Base-by-base conservation (phyloP, 2,113 vertebrate genomes). In the Fregata magnificens region DNA sequence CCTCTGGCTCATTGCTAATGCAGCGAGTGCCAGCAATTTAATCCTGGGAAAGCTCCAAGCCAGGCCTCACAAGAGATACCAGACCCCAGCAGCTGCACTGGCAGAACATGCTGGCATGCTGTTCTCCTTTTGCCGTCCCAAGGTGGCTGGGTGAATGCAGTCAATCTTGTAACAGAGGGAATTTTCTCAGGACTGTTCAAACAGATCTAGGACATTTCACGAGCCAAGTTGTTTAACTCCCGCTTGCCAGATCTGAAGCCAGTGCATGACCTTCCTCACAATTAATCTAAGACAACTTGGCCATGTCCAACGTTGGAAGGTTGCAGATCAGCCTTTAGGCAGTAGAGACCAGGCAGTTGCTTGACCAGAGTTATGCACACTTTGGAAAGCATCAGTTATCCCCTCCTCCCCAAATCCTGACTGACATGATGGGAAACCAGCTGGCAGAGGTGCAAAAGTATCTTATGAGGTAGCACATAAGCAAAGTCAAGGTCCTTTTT, bases 31-130 rank as follows among this genome's bases (percentile, higher is more conserved):
- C 93, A 88, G 81, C 91, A 91, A 59, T 90, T 93, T 66, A 70
- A 80, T 93, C 42, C 89, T 90, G 93, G 94, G 61, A 40, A 29
- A 31, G 76, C 65, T 91, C 90, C 97, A 89, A 55, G 77, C 47
- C 88, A 74, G 63, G 21, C 9, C 69, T 93, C 80, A 15, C 53
- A 38, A 61, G 83, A 67, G 80, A 26, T 5, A 67, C 36, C 84
- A 70, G 93, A 65, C 3, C 83, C 61, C 58, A 87, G 7, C 94
- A 95, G 93, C 86, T 94, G 94, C 83, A 7, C 83, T 76, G 65
- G 88, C 83, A 95, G 88, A 22, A 56, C 89, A 42, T 0, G 5
- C 83, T 95, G 96, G 91, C 95, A 93, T 0, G 0, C 50, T 55
- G 53, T 0, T 93, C 89, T 91, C 55, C 72, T 91, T n/a, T 4